A percentile compares a stretch with the other conserved stretches of the same genome.
Conservation (phyloP, 2,888 invertebrate species). For the Thymelicus lineola region DNA sequence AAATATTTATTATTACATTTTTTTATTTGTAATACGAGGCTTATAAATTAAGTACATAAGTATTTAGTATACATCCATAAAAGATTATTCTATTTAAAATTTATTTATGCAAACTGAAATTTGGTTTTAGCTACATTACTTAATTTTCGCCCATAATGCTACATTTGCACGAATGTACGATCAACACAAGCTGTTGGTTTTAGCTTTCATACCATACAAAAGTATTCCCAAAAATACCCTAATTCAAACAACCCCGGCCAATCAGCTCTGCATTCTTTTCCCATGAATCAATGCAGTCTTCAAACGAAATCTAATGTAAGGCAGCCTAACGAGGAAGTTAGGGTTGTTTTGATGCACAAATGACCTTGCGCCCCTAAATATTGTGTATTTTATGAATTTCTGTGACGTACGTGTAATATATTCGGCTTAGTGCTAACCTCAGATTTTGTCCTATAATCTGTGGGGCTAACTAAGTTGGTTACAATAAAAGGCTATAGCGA, state of each 20-base stretch:
- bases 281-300: conserved; percentile 5
- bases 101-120: too few species aligned
- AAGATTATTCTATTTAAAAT: too few species aligned
- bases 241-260: neutral
- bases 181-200: neutral
- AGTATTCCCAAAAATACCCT: neutral
- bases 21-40: too few species aligned
- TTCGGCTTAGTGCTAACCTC: too few species aligned
- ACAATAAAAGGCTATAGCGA: too few species aligned
- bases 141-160: neutral
- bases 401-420: too few species aligned
- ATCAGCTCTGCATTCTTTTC: conserved; percentile 2
- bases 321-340: neutral
- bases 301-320: conserved; percentile 4
- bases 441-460: too few species aligned
- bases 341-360: conserved; percentile 4
- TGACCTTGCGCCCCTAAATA: conserved; percentile 5
- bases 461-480: too few species aligned
- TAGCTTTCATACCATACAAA: neutral
- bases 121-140: too few species aligned
- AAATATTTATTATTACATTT: neutral
- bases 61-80: too few species aligned
- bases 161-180: too few species aligned
- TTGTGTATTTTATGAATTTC: neutral
- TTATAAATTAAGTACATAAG: too few species aligned